Conservation (phyloP, 2,113 vertebrate genomes). For the Gasterosteus nipponicus region DNA sequence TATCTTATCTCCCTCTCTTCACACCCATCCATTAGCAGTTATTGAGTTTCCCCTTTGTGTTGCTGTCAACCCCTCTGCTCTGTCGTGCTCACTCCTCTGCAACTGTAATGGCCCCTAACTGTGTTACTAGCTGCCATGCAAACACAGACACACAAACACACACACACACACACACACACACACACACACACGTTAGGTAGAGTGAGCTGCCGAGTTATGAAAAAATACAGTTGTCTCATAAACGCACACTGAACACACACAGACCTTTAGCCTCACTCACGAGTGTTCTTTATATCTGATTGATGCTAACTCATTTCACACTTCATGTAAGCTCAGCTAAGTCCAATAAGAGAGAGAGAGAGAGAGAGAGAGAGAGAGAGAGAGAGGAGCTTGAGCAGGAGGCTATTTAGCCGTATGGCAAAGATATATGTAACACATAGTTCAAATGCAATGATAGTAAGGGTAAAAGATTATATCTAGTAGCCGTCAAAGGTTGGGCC, state of each 20-base stretch:
- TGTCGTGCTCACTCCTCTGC: conserved; percentile 28
- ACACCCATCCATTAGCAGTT: conserved; percentile 53
- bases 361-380: conserved; percentile 46
- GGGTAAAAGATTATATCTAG: background rate
- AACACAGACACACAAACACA: conserved; percentile 3
- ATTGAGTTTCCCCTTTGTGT: conserved; percentile 61
- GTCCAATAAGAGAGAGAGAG: conserved; percentile 77
- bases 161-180: conserved; percentile 17
- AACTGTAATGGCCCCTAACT: conserved; percentile 29
- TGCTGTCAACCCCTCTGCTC: conserved; percentile 50
- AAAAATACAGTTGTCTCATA: conserved; percentile 14
- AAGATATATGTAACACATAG: conserved; percentile 44
- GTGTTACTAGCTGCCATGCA: background rate
- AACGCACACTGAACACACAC: conserved; percentile 11
- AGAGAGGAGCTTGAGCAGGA: conserved; percentile 58
- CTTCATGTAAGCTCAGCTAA: conserved; percentile 73
- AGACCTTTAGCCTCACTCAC: conserved; percentile 57
- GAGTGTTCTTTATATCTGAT: conserved; percentile 63
- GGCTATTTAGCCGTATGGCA: conserved; percentile 62
- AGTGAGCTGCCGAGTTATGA: background rate
- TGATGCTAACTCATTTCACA: conserved; percentile 73
- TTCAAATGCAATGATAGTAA: conserved; percentile 19
- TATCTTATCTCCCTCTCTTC: conserved; percentile 17
- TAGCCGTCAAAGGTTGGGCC: too few species aligned
- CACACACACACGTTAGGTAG: conserved; percentile 6